Evolutionary conservation across 2,113 vertebrate species (phyloP).

Genomic region (Scatophagus argus): DNA sequence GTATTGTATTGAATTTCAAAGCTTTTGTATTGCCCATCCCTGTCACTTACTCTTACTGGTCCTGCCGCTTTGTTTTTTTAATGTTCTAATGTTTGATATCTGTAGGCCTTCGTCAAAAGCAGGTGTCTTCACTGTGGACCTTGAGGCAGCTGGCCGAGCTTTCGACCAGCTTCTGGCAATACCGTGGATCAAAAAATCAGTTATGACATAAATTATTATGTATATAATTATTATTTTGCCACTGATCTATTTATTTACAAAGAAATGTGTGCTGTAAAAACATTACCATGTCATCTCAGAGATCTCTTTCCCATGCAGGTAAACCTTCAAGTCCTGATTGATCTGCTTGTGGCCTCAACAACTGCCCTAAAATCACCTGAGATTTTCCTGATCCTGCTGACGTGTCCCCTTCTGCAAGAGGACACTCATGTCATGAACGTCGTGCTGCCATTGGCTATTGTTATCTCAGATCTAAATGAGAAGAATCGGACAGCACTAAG

Average conservation of each 20-base stretch:
- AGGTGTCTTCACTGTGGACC: constrained; percentile 65
- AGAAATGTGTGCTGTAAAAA: not conserved
- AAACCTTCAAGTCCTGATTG: not conserved
- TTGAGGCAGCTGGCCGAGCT: constrained; percentile 65
- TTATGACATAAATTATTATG: constrained; percentile 54
- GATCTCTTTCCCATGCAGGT: constrained; percentile 43
- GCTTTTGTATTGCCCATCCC: too few species aligned
- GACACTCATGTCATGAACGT: constrained; percentile 29
- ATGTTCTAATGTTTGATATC: constrained; percentile 5
- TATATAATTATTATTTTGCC: too few species aligned
- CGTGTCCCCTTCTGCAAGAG: constrained; percentile 70
- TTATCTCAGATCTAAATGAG: constrained; percentile 45
- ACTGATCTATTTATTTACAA: not conserved
- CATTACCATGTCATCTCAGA: not conserved
- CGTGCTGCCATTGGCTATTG: constrained; percentile 54
- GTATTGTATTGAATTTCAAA: too few species aligned
- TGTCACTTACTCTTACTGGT: not conserved
- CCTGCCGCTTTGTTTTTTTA: not conserved
- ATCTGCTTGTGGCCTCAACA: not conserved
- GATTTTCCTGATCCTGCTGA: constrained; percentile 70
- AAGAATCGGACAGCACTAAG: constrained; percentile 58
- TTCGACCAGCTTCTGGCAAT: constrained; percentile 69
- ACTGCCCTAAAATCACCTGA: constrained; percentile 68
- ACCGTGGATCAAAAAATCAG: constrained; percentile 75
- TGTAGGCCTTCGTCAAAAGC: constrained; percentile 52